Base-by-base conservation (phyloP, 2,888 invertebrate genomes). In the Pandemis cinnamomeana region DNA sequence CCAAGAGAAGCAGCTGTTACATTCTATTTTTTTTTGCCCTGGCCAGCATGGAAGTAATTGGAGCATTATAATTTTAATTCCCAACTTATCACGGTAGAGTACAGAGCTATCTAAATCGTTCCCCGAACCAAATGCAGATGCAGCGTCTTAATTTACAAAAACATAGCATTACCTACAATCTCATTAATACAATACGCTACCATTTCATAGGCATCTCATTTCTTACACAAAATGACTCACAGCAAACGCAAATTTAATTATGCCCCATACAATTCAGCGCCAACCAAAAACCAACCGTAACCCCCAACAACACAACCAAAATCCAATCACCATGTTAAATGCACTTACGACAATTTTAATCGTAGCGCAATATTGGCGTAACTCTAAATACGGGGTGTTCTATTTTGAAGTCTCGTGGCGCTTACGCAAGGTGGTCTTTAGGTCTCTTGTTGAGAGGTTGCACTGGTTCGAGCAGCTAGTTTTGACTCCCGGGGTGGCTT, bases 401-500 rank as follows among this genome's bases (percentile, higher is more conserved):
- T 6, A 79, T 67, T 72, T 55, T 72, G 20, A 0, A 68, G 62
- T 71, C 72, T 62, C 78, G 69, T 55, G 2, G 0, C 53, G 58
- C 63, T 42, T 72, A 44, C 61, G 68, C 77, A 78, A 76, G 71
- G 81, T 82, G 74, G 71, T 76, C 48, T 80, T 78, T 80, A 13
- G 53, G 20, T 7, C 72, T 73, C 8, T 55, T 51, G 72, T 55
- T 76, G 71, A 53, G 74, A 77, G 77, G 74, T 67, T 78, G 80
- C 80, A 78, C 71, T 85, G 89, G 86, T 88, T 87, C 86, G 85
- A 87, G 86, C 87, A 89, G 89, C 90, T 91, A 91, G 91, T 91
- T 90, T 89, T 90, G 89, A 89, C 91, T 91, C 92, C 91, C 90
- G 90, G 92, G 92, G 92, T 93, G 92, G 92, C 89, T 92, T 88